Evolutionary conservation across 2,113 vertebrate species (phyloP), one percentile per base, ranked within the genome.

Genomic region (Lophius piscatorius): DNA sequence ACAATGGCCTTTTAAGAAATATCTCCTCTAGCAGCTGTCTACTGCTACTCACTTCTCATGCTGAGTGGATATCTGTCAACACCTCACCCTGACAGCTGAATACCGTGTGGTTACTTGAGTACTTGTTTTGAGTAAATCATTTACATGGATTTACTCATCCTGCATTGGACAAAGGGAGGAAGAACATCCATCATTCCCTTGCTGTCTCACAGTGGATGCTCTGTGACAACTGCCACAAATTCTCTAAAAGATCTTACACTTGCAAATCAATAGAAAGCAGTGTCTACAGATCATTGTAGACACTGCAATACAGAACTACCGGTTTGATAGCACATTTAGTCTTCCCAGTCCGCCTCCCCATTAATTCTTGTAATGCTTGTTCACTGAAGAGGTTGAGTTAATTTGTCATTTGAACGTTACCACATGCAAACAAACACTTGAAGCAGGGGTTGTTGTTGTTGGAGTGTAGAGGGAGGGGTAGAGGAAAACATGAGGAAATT

Each of bases 231-330:
- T 39, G 23, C 3, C 7, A 70, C 54, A 54, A 36, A 48, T 12
- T 41, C 41, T 70, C 49, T 34, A 3, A 63, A 47, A 49, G 46
- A 65, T 64, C 54, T 68, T 44, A 54, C 44, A 65, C 17, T 51
- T 54, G 51, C 26, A 62, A 63, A 58, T 74, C 60, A 54, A 58
- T 69, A 29, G 23, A 38, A 51, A 63, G 18, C 67, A 36, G 42
- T 40, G 28, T 45, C 11, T 38, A 28, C 45, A 38, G 18, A 61
- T 51, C 23, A 11, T 38, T 16, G 2, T n/a, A 16, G 41, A 2
- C 0, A 46, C 4, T 29, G 28, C 24, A 49, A 29, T 51, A 29
- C 17, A 59, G 58, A 31, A n/a, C n/a, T n/a, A n/a, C n/a, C n/a
- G n/a, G 29, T 31, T 3, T 8, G 29, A 31, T 31, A 31, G n/a